A percentile compares a stretch with the other conserved stretches of the same genome.
Evolutionary conservation across 2,113 vertebrate species (phyloP).

Genomic region (Colossoma macropomum): DNA sequence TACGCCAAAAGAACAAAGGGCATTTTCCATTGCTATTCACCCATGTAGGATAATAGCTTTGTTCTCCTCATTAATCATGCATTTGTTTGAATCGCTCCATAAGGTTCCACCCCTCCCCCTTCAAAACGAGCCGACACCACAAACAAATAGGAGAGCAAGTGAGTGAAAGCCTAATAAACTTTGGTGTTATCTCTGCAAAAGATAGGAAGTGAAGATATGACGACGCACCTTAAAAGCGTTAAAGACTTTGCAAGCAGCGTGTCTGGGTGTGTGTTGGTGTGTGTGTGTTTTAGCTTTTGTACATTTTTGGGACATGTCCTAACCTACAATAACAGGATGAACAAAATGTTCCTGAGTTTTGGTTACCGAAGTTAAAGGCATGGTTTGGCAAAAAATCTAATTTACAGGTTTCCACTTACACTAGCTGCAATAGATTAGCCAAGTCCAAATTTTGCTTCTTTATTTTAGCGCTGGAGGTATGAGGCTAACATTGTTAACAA

Average conservation of each 20-base stretch:
- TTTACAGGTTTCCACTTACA: too few species aligned
- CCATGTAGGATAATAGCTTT: background rate
- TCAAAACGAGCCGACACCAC: background rate
- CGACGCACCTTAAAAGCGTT: background rate
- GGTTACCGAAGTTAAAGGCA: too few species aligned
- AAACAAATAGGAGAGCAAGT: background rate
- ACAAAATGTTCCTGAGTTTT: too few species aligned
- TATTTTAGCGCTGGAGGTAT: too few species aligned
- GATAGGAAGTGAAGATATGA: background rate
- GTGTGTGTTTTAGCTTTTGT: too few species aligned
- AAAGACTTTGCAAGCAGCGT: background rate
- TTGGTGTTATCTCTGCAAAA: background rate
- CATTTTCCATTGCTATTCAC: conserved; percentile 20
- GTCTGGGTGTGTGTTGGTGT: conserved; percentile 1
- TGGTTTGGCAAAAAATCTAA: too few species aligned
- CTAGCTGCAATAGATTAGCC: too few species aligned
- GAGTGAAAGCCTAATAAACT: conserved; percentile 22
- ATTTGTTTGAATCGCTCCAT: conserved; percentile 7
- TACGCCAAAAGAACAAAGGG: background rate
- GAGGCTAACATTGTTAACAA: too few species aligned
- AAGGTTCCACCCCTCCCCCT: background rate
- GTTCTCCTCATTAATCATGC: conserved; percentile 22
- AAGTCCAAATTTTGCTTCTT: too few species aligned
- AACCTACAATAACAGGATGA: too few species aligned
- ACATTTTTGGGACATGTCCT: too few species aligned